A percentile compares a stretch with the other conserved stretches of the same genome.
These are phyloP conservation scores for Octodon degus DNA, from an alignment of 2,113 vertebrate genomes.

Conservation along the genomic window DNA sequence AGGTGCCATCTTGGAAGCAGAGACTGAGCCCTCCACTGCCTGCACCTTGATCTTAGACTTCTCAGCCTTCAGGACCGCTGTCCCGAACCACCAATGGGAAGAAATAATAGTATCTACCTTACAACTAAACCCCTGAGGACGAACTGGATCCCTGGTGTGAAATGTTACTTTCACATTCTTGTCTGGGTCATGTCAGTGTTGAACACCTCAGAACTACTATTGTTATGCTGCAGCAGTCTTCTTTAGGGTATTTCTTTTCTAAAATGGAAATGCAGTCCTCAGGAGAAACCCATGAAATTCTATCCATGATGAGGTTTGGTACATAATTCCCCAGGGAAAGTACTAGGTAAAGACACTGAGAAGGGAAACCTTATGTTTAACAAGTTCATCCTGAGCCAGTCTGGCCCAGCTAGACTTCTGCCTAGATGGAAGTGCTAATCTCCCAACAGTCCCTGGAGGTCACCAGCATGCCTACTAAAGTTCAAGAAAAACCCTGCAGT, in stretches of 20 bases:
- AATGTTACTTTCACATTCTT: neutral
- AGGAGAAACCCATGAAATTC: neutral
- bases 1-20: neutral
- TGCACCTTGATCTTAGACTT: neutral
- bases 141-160: neutral
- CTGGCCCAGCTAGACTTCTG: neutral
- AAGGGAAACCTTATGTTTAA: neutral
- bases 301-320: neutral
- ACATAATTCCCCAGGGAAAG: neutral
- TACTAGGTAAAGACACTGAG: neutral
- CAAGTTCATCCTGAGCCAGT: neutral
- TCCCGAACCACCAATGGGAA: neutral
- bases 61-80: neutral
- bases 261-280: slow-evolving; percentile 2
- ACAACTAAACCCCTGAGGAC: neutral
- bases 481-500: neutral
- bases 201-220: neutral
- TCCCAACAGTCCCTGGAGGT: neutral
- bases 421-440: neutral
- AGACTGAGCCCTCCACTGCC: neutral
- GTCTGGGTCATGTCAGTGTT: neutral
- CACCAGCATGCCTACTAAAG: neutral
- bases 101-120: neutral
- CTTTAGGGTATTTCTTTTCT: neutral
- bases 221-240: neutral